Evolutionary conservation across 2,113 vertebrate species (phyloP).

Genomic region (Gulo gulo): DNA sequence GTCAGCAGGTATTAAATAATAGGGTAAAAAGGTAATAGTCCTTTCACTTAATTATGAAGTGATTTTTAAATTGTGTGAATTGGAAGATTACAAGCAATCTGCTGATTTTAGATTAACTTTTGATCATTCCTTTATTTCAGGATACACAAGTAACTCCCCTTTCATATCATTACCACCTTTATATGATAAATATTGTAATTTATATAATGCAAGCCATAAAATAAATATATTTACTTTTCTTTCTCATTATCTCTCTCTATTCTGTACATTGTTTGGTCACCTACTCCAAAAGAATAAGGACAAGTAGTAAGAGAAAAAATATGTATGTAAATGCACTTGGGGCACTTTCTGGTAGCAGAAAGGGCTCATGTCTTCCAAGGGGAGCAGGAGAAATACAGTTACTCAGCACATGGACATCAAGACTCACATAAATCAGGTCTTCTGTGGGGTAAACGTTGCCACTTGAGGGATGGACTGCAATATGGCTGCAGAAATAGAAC

Average conservation of each 20-base stretch:
- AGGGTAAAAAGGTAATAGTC: background rate
- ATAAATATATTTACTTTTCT: background rate
- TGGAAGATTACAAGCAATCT: background rate
- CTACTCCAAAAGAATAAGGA: background rate
- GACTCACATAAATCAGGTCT: background rate
- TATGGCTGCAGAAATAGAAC: background rate
- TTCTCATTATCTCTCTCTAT: background rate
- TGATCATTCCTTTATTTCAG: background rate
- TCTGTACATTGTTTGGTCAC: background rate
- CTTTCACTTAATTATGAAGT: background rate
- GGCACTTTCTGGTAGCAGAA: background rate
- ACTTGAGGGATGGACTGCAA: rapidly evolving
- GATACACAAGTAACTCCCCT: background rate
- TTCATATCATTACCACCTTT: background rate
- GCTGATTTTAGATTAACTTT: background rate
- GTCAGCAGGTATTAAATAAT: background rate
- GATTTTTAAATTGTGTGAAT: background rate
- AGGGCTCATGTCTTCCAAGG: background rate
- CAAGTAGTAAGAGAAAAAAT: background rate
- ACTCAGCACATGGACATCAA: background rate
- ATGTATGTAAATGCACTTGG: background rate
- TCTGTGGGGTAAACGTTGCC: rapidly evolving
- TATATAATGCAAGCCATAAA: background rate
- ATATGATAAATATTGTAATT: background rate
- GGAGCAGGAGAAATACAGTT: background rate